phyloP scores from a whole-genome alignment of 1,140 invertebrate species.

The Potamilus streckersoni region DNA sequence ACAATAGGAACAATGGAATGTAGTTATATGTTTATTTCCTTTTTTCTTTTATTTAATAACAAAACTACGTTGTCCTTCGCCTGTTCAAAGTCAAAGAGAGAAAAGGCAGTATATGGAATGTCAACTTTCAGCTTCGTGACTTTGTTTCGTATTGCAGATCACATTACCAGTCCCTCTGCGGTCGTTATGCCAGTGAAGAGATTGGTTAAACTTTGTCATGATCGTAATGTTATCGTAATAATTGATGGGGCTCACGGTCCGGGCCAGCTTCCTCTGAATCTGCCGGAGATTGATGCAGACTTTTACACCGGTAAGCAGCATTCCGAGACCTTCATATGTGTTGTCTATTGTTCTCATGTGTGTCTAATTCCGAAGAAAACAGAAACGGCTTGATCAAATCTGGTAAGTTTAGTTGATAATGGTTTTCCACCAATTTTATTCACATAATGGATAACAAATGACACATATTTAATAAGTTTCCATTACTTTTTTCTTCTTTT shows the following conservation, averaged over 20 bases:
- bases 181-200: slow-evolving; percentile 47
- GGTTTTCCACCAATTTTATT: not conserved
- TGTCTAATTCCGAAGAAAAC: not conserved
- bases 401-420: not conserved
- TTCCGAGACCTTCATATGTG: not conserved
- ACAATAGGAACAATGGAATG: no score
- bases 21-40: no score
- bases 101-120: no score
- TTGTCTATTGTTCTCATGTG: not conserved
- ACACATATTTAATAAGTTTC: no score
- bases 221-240: slow-evolving; percentile 38
- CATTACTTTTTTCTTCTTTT: not conserved
- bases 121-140: no score
- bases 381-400: not conserved
- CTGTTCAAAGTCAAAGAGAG: no score
- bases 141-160: slow-evolving; percentile 34
- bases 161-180: slow-evolving; percentile 43
- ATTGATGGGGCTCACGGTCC: slow-evolving; percentile 55
- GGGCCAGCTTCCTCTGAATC: slow-evolving; percentile 47
- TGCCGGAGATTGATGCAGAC: slow-evolving; percentile 50
- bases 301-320: slow-evolving; percentile 47
- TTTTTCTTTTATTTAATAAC: no score
- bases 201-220: slow-evolving; percentile 42
- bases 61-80: no score
- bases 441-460: no score